These are phyloP conservation scores for Cerceris rybyensis DNA, from an alignment of 2,888 invertebrate genomes.

Conservation along the genomic window DNA sequence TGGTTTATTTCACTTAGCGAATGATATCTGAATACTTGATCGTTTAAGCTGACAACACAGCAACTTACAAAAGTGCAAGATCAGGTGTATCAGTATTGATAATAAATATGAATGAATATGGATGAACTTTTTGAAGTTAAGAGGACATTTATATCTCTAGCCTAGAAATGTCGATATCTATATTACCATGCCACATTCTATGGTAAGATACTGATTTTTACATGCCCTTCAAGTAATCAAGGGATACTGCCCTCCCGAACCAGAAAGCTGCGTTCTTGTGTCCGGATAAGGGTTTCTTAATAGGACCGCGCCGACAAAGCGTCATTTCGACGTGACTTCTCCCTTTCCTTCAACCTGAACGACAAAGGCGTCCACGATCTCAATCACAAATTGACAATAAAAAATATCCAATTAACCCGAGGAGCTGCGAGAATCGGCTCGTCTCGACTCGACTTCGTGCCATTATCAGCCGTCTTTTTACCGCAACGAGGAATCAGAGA, in stretches of 20 bases:
- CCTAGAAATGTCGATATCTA: no score
- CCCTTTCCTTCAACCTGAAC: constrained; percentile 46
- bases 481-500: constrained; percentile 52
- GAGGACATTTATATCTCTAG: no score
- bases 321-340: constrained; percentile 66
- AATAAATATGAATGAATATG: no score
- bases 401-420: constrained; percentile 81
- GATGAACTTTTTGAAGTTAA: no score
- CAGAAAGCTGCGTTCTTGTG: constrained; percentile 49
- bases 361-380: constrained; percentile 76
- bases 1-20: no score
- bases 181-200: no score
- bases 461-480: constrained; percentile 61
- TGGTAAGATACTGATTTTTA: background rate
- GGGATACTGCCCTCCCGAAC: constrained; percentile 47
- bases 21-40: no score
- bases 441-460: constrained; percentile 62
- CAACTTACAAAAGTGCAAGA: no score
- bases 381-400: constrained; percentile 81
- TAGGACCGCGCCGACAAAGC: constrained; percentile 72
- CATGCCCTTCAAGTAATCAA: constrained; percentile 25
- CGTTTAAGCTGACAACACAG: no score
- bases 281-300: constrained; percentile 74
- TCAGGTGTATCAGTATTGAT: no score
- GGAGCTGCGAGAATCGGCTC: constrained; percentile 67